Base-by-base conservation (phyloP, 2,888 invertebrate genomes). In the Melanophora roralis region DNA sequence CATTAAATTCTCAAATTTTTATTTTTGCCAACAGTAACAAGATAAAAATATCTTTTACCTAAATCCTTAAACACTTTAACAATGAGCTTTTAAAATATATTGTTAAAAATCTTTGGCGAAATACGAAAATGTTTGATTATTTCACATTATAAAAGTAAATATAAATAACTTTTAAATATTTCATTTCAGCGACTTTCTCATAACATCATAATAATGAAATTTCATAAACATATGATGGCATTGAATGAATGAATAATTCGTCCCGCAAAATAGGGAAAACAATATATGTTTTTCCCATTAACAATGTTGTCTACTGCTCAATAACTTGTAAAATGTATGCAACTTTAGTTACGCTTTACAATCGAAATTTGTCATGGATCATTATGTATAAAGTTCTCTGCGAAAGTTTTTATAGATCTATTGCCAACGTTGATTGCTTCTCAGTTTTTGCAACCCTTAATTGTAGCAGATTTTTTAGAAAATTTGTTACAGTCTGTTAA, bases 401-500 rank as follows among this genome's bases (percentile, higher is more conserved):
- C 76, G 78, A 82, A 83, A 82, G 55, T 51, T 49, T 49, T 34
- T 19, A 19, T 45, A 49, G 45, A 45, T 8, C 23, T 38, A 38
- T 27, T 62, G 27, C 81, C 81, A 85, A 73, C 78, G 80, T 74
- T 73, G 65, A 38, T 65, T 45, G 59, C 49, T 59, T 68, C n/a
- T n/a, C n/a, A n/a, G n/a, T n/a, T 57, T 32, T 23, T 65, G 32
- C 76, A 76, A 82, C 79, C 82, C 79, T 76, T 59, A 62, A 64
- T 49, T 32, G 57, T 4, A 57, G 34, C 23, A 49, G 62, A 73
- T 82, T 79, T 81, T 78, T 69, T 71, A 78, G 53, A 77, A 82
- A 84, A 89, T 89, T 90, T 84, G 89, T 78, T 87, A 83, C 86
- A 89, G 90, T 88, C 86, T 88, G 89, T 88, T 85, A 86, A 82